Percentiles rank a stretch among this genome's conserved stretches.
These are phyloP conservation scores for Chaenodraco wilsoni DNA, from an alignment of 2,797 vertebrate species.

Conservation along the genomic window DNA sequence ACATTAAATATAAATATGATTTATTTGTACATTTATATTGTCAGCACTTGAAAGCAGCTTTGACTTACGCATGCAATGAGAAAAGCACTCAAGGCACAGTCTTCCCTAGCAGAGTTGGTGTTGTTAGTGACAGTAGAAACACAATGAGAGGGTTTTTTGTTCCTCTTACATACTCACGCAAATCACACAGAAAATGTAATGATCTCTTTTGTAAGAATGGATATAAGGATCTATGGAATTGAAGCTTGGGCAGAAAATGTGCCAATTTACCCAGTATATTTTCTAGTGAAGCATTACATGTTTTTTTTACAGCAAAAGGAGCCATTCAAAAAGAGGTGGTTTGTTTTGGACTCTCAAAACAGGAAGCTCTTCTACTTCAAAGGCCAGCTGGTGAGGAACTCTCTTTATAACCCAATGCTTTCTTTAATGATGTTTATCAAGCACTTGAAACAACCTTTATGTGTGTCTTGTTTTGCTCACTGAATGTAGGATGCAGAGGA, in stretches of 20 bases:
- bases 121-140: not conserved
- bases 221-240: not conserved
- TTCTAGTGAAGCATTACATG: not conserved
- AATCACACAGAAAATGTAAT: not conserved
- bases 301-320: constrained; percentile 87
- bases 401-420: not conserved
- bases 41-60: not conserved
- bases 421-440: not conserved
- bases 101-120: not conserved
- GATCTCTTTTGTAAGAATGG: not conserved
- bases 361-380: constrained; percentile 93
- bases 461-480: not conserved
- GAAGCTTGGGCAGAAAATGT: not conserved
- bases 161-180: constrained; percentile 30
- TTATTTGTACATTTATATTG: not conserved
- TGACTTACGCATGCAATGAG: not conserved
- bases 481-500: constrained; percentile 89
- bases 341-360: constrained; percentile 90
- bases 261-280: not conserved
- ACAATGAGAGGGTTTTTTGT: constrained; percentile 39
- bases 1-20: not conserved
- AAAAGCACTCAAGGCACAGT: rapidly evolving
- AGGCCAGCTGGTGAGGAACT: constrained; percentile 87
- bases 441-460: not conserved
- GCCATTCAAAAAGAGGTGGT: constrained; percentile 93